Conservation (phyloP, 2,888 invertebrate species). For the Camponotus fellah region DNA sequence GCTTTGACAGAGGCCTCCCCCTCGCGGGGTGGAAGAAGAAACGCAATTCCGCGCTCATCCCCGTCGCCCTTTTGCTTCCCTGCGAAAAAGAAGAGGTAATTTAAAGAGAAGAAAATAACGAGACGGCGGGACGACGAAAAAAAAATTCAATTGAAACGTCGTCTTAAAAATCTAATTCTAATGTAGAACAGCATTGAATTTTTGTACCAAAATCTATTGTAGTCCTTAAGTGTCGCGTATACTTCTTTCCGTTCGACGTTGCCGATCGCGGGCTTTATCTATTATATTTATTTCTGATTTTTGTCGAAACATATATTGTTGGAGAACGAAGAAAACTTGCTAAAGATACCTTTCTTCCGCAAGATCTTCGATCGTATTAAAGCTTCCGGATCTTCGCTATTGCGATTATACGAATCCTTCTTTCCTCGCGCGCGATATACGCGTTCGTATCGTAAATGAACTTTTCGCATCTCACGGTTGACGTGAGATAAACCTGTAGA, state of each 20-base stretch:
- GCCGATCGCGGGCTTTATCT: slow-evolving; percentile 64
- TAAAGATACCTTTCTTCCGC: neutral
- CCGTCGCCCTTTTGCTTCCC: slow-evolving; percentile 70
- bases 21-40: slow-evolving; percentile 72
- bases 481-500: neutral
- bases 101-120: slow-evolving; percentile 34
- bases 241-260: slow-evolving; percentile 65
- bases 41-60: slow-evolving; percentile 63
- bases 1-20: slow-evolving; percentile 54
- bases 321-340: slow-evolving; percentile 12
- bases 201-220: slow-evolving; percentile 85
- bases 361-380: slow-evolving; percentile 2
- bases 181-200: slow-evolving; percentile 83
- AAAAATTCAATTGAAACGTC: slow-evolving; percentile 69
- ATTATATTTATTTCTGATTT: slow-evolving; percentile 50
- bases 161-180: slow-evolving; percentile 80
- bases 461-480: neutral
- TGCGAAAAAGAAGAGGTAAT: slow-evolving; percentile 36
- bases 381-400: slow-evolving; percentile 1
- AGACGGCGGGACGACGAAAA: slow-evolving; percentile 61
- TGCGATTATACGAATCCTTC: neutral
- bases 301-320: slow-evolving; percentile 4
- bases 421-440: neutral
- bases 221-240: slow-evolving; percentile 80
- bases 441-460: neutral